Evolutionary conservation across 2,797 vertebrate species (phyloP).

Genomic region (Buphagus erythrorhynchus): DNA sequence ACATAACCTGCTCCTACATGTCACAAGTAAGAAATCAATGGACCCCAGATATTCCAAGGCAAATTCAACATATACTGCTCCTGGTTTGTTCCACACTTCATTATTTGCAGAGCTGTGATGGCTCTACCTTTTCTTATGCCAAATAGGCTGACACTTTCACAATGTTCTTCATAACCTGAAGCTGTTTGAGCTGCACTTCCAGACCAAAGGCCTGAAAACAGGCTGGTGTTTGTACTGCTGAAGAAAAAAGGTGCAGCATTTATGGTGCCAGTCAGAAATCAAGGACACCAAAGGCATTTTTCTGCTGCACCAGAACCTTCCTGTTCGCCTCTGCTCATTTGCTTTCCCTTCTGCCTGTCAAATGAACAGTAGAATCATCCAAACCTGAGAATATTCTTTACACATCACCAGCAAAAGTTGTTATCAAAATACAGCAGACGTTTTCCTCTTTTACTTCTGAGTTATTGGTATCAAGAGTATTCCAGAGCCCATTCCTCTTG

Average conservation of each 20-base stretch:
- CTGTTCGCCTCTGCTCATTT: not conserved
- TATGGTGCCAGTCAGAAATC: not conserved
- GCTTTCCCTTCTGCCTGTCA: not conserved
- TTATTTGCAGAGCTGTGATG: not conserved
- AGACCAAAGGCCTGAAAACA: not conserved
- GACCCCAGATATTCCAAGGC: not conserved
- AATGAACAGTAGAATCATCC: fast-evolving
- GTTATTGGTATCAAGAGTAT: not conserved
- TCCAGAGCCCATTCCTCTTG: not conserved
- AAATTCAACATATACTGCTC: not conserved
- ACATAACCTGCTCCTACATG: not conserved
- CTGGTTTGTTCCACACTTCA: not conserved
- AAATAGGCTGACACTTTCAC: not conserved
- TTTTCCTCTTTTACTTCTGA: not conserved
- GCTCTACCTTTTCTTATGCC: not conserved
- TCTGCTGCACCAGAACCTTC: not conserved
- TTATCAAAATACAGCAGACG: fast-evolving
- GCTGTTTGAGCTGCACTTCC: not conserved
- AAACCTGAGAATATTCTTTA: not conserved
- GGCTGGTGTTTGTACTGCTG: not conserved
- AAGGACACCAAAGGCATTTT: not conserved
- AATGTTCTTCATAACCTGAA: not conserved
- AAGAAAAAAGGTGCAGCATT: not conserved
- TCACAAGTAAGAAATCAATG: not conserved
- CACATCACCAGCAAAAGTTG: not conserved